Conservation (phyloP, 2,797 vertebrate species). For the Sebastes cheni region DNA sequence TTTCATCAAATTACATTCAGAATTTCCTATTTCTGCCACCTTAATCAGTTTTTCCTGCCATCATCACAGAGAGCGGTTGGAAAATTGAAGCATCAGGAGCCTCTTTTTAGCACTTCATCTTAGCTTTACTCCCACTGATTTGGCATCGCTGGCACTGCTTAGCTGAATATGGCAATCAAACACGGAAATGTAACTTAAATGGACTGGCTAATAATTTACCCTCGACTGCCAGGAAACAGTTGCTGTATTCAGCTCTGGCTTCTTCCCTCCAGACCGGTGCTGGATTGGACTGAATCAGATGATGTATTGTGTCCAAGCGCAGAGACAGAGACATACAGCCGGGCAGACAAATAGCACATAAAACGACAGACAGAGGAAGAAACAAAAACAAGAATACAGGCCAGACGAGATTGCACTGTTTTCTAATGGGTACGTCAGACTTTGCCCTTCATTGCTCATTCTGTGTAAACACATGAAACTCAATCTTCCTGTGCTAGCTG, state of each 20-base stretch:
- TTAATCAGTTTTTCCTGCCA: slow-evolving; percentile 39
- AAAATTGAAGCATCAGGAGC: slow-evolving; percentile 54
- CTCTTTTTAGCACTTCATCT: slow-evolving; percentile 66
- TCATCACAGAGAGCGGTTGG: slow-evolving; percentile 36
- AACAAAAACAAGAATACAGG: slow-evolving; percentile 10
- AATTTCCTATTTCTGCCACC: slow-evolving; percentile 19
- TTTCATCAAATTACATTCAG: slow-evolving; percentile 38
- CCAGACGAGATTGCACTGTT: not conserved
- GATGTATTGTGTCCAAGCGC: slow-evolving; percentile 49
- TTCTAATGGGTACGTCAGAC: slow-evolving; percentile 22
- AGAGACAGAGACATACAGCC: slow-evolving; percentile 27
- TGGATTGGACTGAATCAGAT: slow-evolving; percentile 54
- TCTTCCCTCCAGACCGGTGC: slow-evolving; percentile 50
- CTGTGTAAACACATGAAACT: slow-evolving; percentile 21
- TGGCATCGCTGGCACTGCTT: slow-evolving; percentile 48
- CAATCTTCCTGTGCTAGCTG: not conserved
- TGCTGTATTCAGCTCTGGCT: slow-evolving; percentile 58
- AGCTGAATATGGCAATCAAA: slow-evolving; percentile 73
- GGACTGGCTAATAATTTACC: slow-evolving; percentile 70
- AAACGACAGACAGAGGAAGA: slow-evolving; percentile 18
- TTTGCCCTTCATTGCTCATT: slow-evolving; percentile 40
- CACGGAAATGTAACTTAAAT: slow-evolving; percentile 72
- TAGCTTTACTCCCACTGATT: slow-evolving; percentile 69
- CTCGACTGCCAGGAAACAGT: slow-evolving; percentile 71
- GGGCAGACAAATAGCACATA: slow-evolving; percentile 14